Conservation (phyloP, 2,888 invertebrate species). For the Philereme transversata region DNA sequence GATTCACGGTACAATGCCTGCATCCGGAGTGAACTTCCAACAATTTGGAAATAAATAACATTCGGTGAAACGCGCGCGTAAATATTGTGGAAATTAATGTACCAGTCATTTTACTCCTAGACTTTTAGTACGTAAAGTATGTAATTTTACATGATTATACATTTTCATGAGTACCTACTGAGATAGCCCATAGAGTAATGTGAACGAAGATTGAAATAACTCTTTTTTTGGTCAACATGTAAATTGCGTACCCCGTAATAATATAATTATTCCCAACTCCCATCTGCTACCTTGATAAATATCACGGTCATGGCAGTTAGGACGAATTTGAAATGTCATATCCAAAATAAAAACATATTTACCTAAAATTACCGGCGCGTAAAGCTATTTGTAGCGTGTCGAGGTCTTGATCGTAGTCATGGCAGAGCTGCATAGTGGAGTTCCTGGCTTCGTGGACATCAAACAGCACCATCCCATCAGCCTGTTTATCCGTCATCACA, state of each 20-base stretch:
- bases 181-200: too few relatives aligned
- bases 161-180: too few relatives aligned
- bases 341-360: slow-evolving; percentile 38
- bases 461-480: slow-evolving; percentile 73
- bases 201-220: too few relatives aligned
- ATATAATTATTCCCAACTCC: too few relatives aligned
- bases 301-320: too few relatives aligned
- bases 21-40: slow-evolving; percentile 47
- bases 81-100: slow-evolving; percentile 3
- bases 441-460: slow-evolving; percentile 79
- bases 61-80: slow-evolving; percentile 10
- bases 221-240: too few relatives aligned
- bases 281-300: too few relatives aligned
- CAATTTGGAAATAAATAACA: slow-evolving; percentile 27
- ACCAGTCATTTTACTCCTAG: too few relatives aligned
- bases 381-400: slow-evolving; percentile 77
- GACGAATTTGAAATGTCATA: background rate
- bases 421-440: slow-evolving; percentile 74
- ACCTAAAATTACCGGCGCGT: slow-evolving; percentile 83
- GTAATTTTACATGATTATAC: too few relatives aligned
- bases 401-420: slow-evolving; percentile 76
- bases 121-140: too few relatives aligned
- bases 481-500: slow-evolving; percentile 71
- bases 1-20: slow-evolving; percentile 50
- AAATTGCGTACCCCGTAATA: too few relatives aligned